Evolutionary conservation across 2,113 vertebrate species (phyloP).

Genomic region (Cebidichthys violaceus): DNA sequence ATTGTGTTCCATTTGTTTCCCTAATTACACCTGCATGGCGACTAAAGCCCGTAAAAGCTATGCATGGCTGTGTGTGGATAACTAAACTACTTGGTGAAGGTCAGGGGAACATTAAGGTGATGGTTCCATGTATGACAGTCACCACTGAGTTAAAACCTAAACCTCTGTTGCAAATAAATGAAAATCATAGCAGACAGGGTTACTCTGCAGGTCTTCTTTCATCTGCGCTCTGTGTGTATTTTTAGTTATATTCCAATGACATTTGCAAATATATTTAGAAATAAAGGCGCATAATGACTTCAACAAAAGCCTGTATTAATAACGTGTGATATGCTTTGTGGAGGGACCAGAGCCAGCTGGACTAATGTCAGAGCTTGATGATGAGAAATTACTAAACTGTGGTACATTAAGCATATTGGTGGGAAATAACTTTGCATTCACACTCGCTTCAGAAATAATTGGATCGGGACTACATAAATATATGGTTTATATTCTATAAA

Average conservation of each 20-base stretch:
- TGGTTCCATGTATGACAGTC: neutral
- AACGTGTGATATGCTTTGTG: neutral
- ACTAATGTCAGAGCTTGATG: slow-evolving; percentile 9
- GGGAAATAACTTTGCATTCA: slow-evolving; percentile 13
- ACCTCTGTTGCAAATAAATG: neutral
- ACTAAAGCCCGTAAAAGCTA: neutral
- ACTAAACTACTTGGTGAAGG: neutral
- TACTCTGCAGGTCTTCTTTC: neutral
- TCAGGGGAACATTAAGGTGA: neutral
- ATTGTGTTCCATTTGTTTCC: neutral
- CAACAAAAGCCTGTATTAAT: neutral
- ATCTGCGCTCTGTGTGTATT: neutral
- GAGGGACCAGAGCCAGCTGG: slow-evolving; percentile 7
- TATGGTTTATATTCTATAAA: neutral
- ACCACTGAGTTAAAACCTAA: neutral
- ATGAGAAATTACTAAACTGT: neutral
- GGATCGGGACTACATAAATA: neutral
- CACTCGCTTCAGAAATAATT: neutral
- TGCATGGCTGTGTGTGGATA: neutral
- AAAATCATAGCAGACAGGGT: neutral
- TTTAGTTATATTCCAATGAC: neutral
- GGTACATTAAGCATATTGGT: slow-evolving; percentile 1
- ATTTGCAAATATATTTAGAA: neutral
- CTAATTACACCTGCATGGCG: neutral
- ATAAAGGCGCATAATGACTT: neutral